Percentiles rank a stretch among this genome's conserved stretches.
Evolutionary conservation across 2,113 vertebrate genomes (phyloP).

Genomic region (Ictalurus punctatus): DNA sequence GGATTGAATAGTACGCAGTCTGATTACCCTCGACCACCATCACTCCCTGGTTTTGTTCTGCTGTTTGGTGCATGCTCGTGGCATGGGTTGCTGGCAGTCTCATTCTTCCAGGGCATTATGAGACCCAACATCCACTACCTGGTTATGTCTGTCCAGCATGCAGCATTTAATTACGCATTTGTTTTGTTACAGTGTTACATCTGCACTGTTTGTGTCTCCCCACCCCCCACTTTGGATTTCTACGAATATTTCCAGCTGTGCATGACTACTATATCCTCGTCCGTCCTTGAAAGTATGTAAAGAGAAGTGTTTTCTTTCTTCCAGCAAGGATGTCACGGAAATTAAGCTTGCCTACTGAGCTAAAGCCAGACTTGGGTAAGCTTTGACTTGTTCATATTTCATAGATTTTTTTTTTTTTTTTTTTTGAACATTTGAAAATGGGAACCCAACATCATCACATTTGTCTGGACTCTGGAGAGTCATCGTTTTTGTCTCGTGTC

Average conservation of each 20-base stretch:
- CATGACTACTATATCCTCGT: slow-evolving; percentile 72
- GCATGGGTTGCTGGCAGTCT: slow-evolving; percentile 68
- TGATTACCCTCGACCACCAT: slow-evolving; percentile 8
- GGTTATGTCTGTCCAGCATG: slow-evolving; percentile 72
- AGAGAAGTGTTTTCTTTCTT: slow-evolving; percentile 91
- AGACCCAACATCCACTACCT: slow-evolving; percentile 50
- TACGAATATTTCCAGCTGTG: slow-evolving; percentile 55
- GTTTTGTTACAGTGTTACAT: slow-evolving; percentile 52
- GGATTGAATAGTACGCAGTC: background rate
- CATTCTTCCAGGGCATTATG: slow-evolving; percentile 63
- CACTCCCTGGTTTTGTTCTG: slow-evolving; percentile 54
- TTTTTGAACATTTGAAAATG: slow-evolving; percentile 18
- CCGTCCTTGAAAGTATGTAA: slow-evolving; percentile 81
- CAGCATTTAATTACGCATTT: slow-evolving; percentile 40
- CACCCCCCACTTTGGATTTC: background rate
- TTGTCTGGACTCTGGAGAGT: slow-evolving; percentile 33
- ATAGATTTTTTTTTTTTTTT: background rate
- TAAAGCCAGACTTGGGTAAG: slow-evolving; percentile 99
- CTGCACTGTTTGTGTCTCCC: slow-evolving; percentile 30
- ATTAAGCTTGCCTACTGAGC: slow-evolving; percentile 99
- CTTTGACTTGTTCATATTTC: slow-evolving; percentile 72
- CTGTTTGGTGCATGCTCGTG: slow-evolving; percentile 72
- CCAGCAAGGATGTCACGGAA: slow-evolving; percentile 99
- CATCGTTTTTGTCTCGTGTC: slow-evolving; percentile 26
- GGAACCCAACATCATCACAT: slow-evolving; percentile 28